A percentile compares a stretch with the other conserved stretches of the same genome.
Evolutionary conservation across 2,113 vertebrate species (phyloP).

Genomic region (Prunella fulvescens): DNA sequence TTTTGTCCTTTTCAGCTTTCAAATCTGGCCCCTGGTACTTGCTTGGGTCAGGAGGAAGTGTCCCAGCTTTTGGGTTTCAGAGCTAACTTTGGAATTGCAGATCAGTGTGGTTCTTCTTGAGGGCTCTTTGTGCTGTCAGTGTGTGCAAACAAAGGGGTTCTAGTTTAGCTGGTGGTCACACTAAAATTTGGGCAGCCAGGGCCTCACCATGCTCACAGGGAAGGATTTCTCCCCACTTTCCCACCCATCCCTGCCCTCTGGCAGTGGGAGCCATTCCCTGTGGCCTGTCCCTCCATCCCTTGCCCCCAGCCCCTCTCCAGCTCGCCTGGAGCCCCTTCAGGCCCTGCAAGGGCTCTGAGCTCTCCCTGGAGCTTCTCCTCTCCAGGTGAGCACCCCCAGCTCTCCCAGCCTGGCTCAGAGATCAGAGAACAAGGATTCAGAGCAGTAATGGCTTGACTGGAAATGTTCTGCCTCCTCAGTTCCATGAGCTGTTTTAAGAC

Average conservation of each 20-base stretch:
- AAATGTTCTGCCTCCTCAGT: neutral
- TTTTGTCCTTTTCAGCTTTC: neutral
- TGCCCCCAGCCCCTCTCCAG: neutral
- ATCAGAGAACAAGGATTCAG: neutral
- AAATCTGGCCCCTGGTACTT: neutral
- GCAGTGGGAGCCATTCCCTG: neutral
- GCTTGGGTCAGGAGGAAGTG: neutral
- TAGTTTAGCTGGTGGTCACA: neutral
- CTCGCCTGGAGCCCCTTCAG: neutral
- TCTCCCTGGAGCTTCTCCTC: neutral
- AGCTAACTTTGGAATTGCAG: neutral
- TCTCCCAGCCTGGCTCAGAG: neutral
- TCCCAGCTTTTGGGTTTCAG: neutral
- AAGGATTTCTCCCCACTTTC: neutral
- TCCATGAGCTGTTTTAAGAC: neutral
- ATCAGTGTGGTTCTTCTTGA: neutral
- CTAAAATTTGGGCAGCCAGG: neutral
- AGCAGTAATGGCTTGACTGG: neutral
- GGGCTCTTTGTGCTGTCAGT: neutral
- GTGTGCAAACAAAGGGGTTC: neutral
- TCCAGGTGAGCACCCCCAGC: neutral
- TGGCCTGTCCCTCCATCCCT: neutral
- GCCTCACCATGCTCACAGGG: neutral
- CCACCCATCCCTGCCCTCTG: neutral
- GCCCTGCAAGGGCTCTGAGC: neutral